phyloP scores from a whole-genome alignment of 2,113 vertebrate species.

The Anser cygnoides region DNA sequence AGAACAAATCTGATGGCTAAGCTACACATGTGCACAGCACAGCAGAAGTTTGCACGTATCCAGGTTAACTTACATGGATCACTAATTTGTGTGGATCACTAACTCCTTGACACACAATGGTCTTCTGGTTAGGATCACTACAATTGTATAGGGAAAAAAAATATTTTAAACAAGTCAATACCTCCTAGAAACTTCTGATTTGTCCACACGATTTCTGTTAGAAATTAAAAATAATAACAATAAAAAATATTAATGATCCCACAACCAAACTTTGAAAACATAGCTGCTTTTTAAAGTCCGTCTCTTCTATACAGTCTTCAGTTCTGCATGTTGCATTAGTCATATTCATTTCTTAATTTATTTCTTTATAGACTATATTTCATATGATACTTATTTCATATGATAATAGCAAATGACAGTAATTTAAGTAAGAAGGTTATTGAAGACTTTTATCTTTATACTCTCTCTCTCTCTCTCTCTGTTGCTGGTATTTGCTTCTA shows the following conservation, averaged over 20 bases:
- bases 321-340: neutral
- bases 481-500: neutral
- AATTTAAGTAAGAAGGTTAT: neutral
- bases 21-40: rapidly evolving
- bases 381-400: neutral
- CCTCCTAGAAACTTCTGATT: neutral
- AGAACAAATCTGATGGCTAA: neutral
- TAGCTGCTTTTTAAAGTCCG: neutral
- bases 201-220: neutral
- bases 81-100: neutral
- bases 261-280: neutral
- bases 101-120: neutral
- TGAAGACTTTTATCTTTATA: neutral
- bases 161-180: neutral
- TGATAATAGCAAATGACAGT: neutral
- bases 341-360: neutral
- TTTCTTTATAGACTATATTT: neutral
- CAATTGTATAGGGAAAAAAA: neutral
- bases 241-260: neutral
- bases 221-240: neutral
- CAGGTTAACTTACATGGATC: neutral
- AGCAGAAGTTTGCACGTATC: neutral
- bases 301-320: neutral
- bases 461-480: neutral
- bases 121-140: neutral